Percentiles rank a stretch among this genome's conserved stretches.
Conservation (phyloP, 2,113 vertebrate species). For the Amblyopsis rosae region DNA sequence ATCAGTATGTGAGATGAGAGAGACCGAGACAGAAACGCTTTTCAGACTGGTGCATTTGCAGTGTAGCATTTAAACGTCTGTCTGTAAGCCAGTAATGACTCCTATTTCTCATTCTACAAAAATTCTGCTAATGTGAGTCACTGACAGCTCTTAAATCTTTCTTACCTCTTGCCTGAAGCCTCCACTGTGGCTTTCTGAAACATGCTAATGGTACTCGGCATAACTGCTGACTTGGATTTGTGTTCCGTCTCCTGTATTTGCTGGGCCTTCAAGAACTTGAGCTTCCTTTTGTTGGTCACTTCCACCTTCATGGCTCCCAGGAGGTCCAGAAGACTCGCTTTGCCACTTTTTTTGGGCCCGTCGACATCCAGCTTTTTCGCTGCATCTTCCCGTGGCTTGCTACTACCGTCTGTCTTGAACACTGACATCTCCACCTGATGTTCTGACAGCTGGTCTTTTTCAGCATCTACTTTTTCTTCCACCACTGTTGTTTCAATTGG, state of each 20-base stretch:
- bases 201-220: conserved; percentile 57
- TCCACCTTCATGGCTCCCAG: conserved; percentile 88
- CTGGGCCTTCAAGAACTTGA: conserved; percentile 55
- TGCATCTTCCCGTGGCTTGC: conserved; percentile 16
- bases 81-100: no score
- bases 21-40: not conserved
- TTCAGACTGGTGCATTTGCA: no score
- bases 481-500: conserved; percentile 8
- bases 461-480: conserved; percentile 9
- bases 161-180: conserved; percentile 73
- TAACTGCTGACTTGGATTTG: conserved; percentile 5
- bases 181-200: conserved; percentile 62
- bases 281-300: conserved; percentile 76
- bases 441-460: not conserved
- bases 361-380: conserved; percentile 4
- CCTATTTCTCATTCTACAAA: no score
- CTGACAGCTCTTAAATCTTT: not conserved
- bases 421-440: conserved; percentile 11
- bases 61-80: no score
- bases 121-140: no score
- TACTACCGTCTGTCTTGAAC: conserved; percentile 12
- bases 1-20: not conserved
- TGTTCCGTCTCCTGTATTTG: conserved; percentile 34
- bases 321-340: conserved; percentile 79
- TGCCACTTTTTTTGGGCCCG: conserved; percentile 46